Evolutionary conservation across 2,113 vertebrate species (phyloP).

Genomic region (Symphodus melops): DNA sequence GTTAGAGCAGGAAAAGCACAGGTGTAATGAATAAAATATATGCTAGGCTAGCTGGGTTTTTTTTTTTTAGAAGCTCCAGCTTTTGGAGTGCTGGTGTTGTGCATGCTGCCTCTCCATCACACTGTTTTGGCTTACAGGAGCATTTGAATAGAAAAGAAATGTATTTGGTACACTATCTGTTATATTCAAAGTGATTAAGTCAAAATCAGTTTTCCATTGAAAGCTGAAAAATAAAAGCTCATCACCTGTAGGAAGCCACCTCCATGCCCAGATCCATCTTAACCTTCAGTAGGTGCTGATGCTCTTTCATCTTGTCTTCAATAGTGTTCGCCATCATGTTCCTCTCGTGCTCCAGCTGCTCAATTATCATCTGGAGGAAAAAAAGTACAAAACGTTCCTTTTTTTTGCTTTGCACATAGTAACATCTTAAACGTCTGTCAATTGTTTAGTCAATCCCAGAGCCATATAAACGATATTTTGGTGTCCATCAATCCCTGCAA

Average conservation of each 20-base stretch:
- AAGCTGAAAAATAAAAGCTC: background rate
- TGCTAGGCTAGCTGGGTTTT: background rate
- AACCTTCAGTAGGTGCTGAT: slow-evolving; percentile 92
- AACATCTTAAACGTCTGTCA: background rate
- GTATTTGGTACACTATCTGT: background rate
- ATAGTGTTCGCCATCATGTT: slow-evolving; percentile 85
- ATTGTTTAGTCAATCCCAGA: background rate
- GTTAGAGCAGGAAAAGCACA: background rate
- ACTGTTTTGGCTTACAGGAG: background rate
- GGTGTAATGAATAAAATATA: background rate
- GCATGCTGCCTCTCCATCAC: background rate
- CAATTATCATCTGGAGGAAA: slow-evolving; percentile 85
- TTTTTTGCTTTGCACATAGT: background rate
- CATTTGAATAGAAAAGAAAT: background rate
- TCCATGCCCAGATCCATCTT: slow-evolving; percentile 93
- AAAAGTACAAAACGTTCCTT: background rate
- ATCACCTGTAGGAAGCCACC: slow-evolving; percentile 93
- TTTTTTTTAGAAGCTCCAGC: background rate
- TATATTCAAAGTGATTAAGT: too few relatives aligned
- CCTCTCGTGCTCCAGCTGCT: slow-evolving; percentile 90
- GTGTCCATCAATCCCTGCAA: too few relatives aligned
- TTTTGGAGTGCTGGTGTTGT: background rate
- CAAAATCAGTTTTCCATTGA: too few relatives aligned
- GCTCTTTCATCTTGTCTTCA: slow-evolving; percentile 88
- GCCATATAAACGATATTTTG: too few relatives aligned